phyloP scores from a whole-genome alignment of 2,113 vertebrate genomes.

The Bufo gargarizans region DNA sequence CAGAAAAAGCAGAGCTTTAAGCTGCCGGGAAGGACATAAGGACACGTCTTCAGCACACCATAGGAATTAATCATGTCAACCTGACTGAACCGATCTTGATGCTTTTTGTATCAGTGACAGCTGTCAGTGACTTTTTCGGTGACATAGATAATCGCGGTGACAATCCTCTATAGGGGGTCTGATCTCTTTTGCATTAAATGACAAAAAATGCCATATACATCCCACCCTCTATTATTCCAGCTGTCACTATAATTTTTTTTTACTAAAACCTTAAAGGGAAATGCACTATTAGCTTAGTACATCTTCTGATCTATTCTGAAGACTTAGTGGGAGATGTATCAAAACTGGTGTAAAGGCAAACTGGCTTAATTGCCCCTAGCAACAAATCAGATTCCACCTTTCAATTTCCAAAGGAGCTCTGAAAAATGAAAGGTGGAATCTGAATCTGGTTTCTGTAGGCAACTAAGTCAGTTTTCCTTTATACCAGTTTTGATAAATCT shows the following conservation, averaged over 20 bases:
- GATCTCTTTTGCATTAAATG: too few relatives aligned
- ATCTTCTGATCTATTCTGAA: too few relatives aligned
- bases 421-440: too few relatives aligned
- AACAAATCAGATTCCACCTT: too few relatives aligned
- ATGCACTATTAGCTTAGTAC: background rate
- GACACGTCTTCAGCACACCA: background rate
- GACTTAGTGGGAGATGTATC: too few relatives aligned
- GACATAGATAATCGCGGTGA: background rate
- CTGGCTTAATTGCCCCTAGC: too few relatives aligned
- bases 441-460: too few relatives aligned
- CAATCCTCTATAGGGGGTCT: background rate
- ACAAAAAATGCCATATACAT: background rate
- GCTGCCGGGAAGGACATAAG: constrained; percentile 11
- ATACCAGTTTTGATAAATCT: too few relatives aligned
- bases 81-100: background rate
- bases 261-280: background rate
- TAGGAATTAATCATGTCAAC: background rate
- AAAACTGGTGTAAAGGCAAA: too few relatives aligned
- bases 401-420: too few relatives aligned
- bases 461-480: too few relatives aligned
- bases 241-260: background rate
- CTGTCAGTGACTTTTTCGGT: background rate
- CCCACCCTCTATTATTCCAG: background rate
- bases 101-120: background rate
- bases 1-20: background rate